These are phyloP conservation scores for Leptoteleia sp. DNA, from an alignment of 1,140 invertebrate genomes.

Conservation along the genomic window DNA sequence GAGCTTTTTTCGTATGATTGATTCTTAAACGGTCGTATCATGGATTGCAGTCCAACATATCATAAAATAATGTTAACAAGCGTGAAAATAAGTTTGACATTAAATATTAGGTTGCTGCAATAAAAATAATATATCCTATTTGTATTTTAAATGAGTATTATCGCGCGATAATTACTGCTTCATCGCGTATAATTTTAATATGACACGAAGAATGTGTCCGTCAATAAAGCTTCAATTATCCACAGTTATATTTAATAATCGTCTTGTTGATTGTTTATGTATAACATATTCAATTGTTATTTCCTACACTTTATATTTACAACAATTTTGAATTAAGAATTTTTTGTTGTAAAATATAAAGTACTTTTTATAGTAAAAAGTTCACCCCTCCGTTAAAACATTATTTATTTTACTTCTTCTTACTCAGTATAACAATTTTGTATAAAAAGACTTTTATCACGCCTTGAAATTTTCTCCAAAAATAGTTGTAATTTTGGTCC, in stretches of 20 bases:
- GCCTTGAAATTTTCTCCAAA: too few relatives aligned
- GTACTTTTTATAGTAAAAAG: too few relatives aligned
- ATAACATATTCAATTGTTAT: too few relatives aligned
- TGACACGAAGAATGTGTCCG: neutral
- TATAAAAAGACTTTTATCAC: too few relatives aligned
- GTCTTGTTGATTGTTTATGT: too few relatives aligned
- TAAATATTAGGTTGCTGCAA: slow-evolving; percentile 18
- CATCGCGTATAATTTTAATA: slow-evolving; percentile 4
- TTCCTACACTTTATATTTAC: too few relatives aligned
- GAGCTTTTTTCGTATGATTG: neutral
- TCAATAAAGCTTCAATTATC: slow-evolving; percentile 23
- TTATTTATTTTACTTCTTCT: too few relatives aligned
- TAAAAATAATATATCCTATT: slow-evolving; percentile 30
- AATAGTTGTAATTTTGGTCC: too few relatives aligned
- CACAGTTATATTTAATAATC: neutral
- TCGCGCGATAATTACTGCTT: neutral
- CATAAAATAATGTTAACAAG: neutral
- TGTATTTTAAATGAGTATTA: slow-evolving; percentile 15
- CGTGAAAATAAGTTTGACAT: slow-evolving; percentile 10
- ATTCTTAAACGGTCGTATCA: slow-evolving; percentile 3
- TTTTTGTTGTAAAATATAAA: too few relatives aligned
- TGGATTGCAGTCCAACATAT: slow-evolving; percentile 14
- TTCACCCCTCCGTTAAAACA: too few relatives aligned
- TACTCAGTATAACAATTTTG: too few relatives aligned
- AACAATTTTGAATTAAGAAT: too few relatives aligned